Evolutionary conservation across 2,113 vertebrate genomes (phyloP).

Genomic region (Coturnix japonica): DNA sequence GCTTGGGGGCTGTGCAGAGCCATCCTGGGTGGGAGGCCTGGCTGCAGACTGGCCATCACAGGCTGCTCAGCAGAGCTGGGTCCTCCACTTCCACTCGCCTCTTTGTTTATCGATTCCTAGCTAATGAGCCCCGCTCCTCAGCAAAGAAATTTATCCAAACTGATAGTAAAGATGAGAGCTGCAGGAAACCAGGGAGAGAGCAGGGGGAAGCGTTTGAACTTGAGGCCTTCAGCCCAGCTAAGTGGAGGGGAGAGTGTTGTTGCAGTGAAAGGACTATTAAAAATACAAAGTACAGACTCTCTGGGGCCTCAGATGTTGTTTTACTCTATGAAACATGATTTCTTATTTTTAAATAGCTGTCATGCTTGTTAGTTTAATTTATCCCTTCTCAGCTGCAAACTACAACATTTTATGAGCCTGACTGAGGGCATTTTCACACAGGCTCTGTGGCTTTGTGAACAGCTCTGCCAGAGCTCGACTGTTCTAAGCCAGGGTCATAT

Average conservation of each 20-base stretch:
- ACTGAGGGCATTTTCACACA: conserved; percentile 52
- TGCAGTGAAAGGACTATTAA: conserved; percentile 58
- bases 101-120: conserved; percentile 53
- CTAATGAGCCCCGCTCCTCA: conserved; percentile 38
- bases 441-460: conserved; percentile 16
- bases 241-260: conserved; percentile 53
- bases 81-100: conserved; percentile 11
- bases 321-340: conserved; percentile 66
- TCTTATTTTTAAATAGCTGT: conserved; percentile 72
- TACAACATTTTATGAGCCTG: conserved; percentile 64
- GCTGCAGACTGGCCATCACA: background rate
- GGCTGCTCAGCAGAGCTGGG: background rate
- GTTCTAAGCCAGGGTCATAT: conserved; percentile 22
- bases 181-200: conserved; percentile 19
- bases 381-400: conserved; percentile 70
- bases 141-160: background rate
- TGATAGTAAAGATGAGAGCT: conserved; percentile 62
- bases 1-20: background rate
- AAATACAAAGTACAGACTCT: conserved; percentile 67
- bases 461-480: conserved; percentile 21
- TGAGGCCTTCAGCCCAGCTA: background rate
- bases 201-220: conserved; percentile 51
- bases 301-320: conserved; percentile 70
- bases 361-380: conserved; percentile 72
- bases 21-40: background rate